phyloP scores from a whole-genome alignment of 2,113 vertebrate genomes.

The Festucalex cinctus region DNA sequence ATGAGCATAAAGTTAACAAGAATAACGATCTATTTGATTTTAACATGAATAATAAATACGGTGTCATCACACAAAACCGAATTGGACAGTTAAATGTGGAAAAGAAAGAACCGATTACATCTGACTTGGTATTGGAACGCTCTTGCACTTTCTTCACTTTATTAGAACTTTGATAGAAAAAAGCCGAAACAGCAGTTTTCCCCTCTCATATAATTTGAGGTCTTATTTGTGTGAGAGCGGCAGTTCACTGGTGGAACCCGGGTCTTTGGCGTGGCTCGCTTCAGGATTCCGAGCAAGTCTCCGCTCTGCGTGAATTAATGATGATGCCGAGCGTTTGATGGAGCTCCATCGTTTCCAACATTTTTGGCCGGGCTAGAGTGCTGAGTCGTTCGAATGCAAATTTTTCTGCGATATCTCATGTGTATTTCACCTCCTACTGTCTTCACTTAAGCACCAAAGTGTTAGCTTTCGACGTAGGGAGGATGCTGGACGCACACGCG shows the following conservation, averaged over 20 bases:
- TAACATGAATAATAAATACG: neutral
- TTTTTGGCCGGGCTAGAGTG: neutral
- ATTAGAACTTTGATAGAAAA: neutral
- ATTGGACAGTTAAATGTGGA: neutral
- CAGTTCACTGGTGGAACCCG: neutral
- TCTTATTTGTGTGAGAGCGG: neutral
- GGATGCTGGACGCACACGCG: neutral
- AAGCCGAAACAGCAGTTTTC: neutral
- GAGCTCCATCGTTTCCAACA: conserved; percentile 7
- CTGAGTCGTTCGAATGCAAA: conserved; percentile 17
- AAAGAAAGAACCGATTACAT: neutral
- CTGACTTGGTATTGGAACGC: neutral
- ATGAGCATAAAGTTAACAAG: no score
- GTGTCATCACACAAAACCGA: neutral
- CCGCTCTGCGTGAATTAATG: conserved; percentile 10
- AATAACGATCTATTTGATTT: neutral
- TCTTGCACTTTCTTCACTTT: neutral
- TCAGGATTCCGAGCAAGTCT: conserved; percentile 3
- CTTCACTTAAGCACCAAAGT: neutral
- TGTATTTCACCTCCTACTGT: neutral
- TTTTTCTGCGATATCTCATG: conserved; percentile 9
- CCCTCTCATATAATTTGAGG: neutral
- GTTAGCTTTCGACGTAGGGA: neutral
- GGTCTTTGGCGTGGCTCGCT: neutral
- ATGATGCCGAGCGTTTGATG: conserved; percentile 5